These are phyloP conservation scores for Isichthys henryi DNA, from an alignment of 2,113 vertebrate species.

Conservation along the genomic window DNA sequence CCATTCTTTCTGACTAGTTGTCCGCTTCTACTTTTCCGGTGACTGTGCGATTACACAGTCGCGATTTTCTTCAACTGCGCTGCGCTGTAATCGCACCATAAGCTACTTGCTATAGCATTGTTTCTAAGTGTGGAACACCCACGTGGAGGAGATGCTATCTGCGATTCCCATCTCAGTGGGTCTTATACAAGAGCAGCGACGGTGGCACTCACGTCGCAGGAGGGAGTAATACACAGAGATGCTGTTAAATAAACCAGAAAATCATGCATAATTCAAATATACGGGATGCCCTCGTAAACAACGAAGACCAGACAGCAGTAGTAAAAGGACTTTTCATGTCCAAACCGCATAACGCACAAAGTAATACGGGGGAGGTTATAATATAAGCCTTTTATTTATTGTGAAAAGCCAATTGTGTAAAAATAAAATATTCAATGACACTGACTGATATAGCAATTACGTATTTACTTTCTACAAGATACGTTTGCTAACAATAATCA, in stretches of 20 bases:
- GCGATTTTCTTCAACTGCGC: not conserved
- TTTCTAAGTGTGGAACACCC: not conserved
- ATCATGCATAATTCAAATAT: not conserved
- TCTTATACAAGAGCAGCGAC: not conserved
- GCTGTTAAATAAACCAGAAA: constrained; percentile 2
- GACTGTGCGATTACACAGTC: not conserved
- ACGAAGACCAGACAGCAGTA: not conserved
- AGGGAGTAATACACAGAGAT: not conserved
- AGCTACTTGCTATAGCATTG: not conserved
- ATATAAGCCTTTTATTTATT: not conserved
- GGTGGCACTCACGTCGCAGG: not conserved
- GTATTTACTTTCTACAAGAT: not conserved
- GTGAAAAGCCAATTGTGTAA: not conserved
- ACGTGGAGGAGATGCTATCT: not conserved
- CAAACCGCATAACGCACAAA: not conserved
- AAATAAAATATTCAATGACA: not conserved
- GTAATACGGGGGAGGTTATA: not conserved
- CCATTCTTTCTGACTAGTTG: not conserved
- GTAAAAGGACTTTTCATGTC: not conserved
- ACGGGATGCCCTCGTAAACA: not conserved
- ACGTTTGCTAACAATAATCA: not conserved
- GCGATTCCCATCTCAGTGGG: not conserved
- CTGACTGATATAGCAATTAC: not conserved
- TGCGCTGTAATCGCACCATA: not conserved
- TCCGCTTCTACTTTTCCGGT: not conserved